Evolutionary conservation across 2,888 invertebrate genomes (phyloP), one percentile per base, ranked within the genome.

Genomic region (Leucania comma): DNA sequence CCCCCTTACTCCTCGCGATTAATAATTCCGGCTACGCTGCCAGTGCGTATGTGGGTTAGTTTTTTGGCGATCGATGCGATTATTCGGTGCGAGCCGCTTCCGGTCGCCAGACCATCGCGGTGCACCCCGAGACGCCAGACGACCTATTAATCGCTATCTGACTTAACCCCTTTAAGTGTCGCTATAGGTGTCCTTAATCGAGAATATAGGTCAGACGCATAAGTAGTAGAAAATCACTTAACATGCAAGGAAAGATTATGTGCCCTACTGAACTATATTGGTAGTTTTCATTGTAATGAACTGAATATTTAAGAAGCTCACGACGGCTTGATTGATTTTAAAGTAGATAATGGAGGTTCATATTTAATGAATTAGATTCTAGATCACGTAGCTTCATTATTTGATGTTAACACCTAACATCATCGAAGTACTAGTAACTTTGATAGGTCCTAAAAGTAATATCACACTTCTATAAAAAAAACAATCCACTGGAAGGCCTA

Each of bases 1-100:
- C 90, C 93, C 93, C 91, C 92, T 92, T 93, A 92, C 93, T 92
- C 92, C 92, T 88, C 91, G 86, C 95, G 94, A 95, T 95, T 95
- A 95, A 95, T 95, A 95, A 95, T 95, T 95, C 95, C 92, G 91
- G 94, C 95, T 95, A 95, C 95, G 95, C 95, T 95, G 93, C 93
- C 94, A 93, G 95, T 95, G 95, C 95, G 95, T 95, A 95, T 95
- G 94, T 95, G 95, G 95, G 95, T 95, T 95, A 95, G 95, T 95
- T 95, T 95, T 95, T 95, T 94, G 95, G 94, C 95, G 95, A 95
- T 95, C 95, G 95, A 95, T 95, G 94, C 91, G 92, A 94, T 94
- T 94, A 94, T 94, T 93, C 88, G 92, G 90, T 94, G 93, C 92
- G 92, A 93, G 92, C 88, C 90, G 88, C 90, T 93, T 95, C 94